These are phyloP conservation scores for Amiota minor DNA, from an alignment of 2,888 invertebrate genomes.

Conservation along the genomic window DNA sequence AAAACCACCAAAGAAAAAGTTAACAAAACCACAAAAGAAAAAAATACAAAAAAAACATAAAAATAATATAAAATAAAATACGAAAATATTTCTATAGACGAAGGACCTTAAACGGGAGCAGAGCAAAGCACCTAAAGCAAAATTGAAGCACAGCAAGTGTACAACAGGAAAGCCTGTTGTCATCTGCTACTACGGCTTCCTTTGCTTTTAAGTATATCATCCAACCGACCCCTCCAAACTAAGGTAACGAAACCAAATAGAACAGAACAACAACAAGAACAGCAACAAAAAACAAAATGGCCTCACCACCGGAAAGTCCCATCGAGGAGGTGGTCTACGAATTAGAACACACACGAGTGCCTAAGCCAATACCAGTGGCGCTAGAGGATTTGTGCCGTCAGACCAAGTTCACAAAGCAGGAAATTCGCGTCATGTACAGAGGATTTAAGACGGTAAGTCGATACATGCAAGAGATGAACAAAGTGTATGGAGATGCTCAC, in stretches of 20 bases:
- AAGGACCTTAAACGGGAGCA: not conserved
- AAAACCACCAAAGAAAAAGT: too few species aligned
- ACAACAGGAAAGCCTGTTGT: too few species aligned
- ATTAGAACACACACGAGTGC: conserved; percentile 83
- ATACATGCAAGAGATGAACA: too few species aligned
- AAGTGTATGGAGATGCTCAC: too few species aligned
- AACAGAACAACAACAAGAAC: not conserved
- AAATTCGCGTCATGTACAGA: conserved; percentile 97
- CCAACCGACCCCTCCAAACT: too few species aligned
- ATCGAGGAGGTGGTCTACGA: conserved; percentile 91
- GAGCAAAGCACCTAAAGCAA: not conserved
- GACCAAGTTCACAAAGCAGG: conserved; percentile 95
- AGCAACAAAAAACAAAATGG: conserved; percentile 75
- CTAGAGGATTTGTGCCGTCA: conserved; percentile 92
- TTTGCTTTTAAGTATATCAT: too few species aligned
- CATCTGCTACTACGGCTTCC: too few species aligned
- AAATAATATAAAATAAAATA: too few species aligned
- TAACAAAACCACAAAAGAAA: not conserved
- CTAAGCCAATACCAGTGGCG: conserved; percentile 88
- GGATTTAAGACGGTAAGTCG: conserved; percentile 85
- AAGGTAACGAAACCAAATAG: not conserved
- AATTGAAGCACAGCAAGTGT: not conserved
- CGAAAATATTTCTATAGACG: not conserved
- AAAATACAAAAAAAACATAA: not conserved
- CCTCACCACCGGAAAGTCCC: conserved; percentile 89